A percentile compares a stretch with the other conserved stretches of the same genome.
phyloP scores from a whole-genome alignment of 2,113 vertebrate genomes.

The Amphiprion percula region DNA sequence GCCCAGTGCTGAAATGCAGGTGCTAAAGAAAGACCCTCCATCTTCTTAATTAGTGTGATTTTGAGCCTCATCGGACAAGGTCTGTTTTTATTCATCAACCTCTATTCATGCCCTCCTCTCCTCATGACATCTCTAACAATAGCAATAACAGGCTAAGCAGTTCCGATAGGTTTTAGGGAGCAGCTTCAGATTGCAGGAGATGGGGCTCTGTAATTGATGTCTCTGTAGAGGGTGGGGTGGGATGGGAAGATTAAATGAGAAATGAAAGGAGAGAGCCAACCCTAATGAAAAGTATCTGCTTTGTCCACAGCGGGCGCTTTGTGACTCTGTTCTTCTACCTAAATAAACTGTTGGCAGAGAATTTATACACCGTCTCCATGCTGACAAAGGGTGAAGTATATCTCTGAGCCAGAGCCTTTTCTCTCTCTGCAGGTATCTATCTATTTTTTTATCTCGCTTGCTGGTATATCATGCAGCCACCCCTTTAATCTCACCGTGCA shows the following conservation, averaged over 20 bases:
- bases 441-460: constrained; percentile 22
- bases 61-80: constrained; percentile 52
- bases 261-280: constrained; percentile 54
- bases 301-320: constrained; percentile 21
- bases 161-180: constrained; percentile 36
- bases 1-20: constrained; percentile 42
- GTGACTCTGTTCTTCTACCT: constrained; percentile 19
- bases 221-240: constrained; percentile 35
- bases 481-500: constrained; percentile 33
- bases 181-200: constrained; percentile 61
- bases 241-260: constrained; percentile 60
- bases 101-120: constrained; percentile 44
- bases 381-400: constrained; percentile 34
- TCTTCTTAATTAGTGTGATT: constrained; percentile 62
- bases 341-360: constrained; percentile 49
- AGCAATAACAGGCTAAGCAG: constrained; percentile 68
- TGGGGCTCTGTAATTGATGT: constrained; percentile 68
- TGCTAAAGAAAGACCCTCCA: constrained; percentile 25
- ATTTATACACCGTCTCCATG: constrained; percentile 21
- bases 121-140: constrained; percentile 61
- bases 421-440: constrained; percentile 2
- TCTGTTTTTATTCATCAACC: constrained; percentile 69
- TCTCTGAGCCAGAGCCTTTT: constrained; percentile 8
- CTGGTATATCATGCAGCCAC: constrained; percentile 11
- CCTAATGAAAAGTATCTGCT: constrained; percentile 66